Evolutionary conservation across 2,888 invertebrate genomes (phyloP), one percentile per base, ranked within the genome.

Genomic region (Drosophila anceps): DNA sequence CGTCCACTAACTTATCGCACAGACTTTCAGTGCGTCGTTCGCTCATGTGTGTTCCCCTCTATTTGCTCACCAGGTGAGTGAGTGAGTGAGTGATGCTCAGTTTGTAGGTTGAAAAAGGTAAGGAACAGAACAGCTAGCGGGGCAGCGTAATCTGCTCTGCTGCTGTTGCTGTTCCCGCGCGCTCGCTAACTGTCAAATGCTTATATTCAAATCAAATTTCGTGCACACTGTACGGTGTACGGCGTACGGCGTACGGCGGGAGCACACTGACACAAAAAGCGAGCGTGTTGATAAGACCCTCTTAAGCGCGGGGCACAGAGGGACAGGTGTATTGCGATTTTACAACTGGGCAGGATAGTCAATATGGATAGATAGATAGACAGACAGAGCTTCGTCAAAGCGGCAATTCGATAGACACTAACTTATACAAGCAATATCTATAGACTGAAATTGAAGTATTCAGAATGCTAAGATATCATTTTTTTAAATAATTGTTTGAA

Each of bases 41-140:
- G 55, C 63, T 81, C 63, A 66, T 73, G 66, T 80, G 77, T 72
- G 50, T 12, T 50, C 50, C 76, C 67, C 65, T 70, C 82, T 70
- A 81, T 79, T 79, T 78, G 66, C 79, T 81, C 81, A 57, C 85
- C 90, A 89, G 90, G 85, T 84, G 90, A 87, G 84, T 80, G 88
- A 83, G 84, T 76, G 84, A 81, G 51, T 51, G 53, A 37, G 35
- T 87, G 85, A 89, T 84, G 84, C 88, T 87, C 74, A 71, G 58
- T 73, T 76, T 69, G 70, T 83, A 69, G 82, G 82, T 79, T 76
- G 65, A 72, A 81, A 81, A 76, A 82, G 73, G 87, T 71, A 81
- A 76, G 77, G 43, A 71, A 77, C 73, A 77, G 60, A 71, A 61
- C 41, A 69, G 73, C 79, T 60, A 80, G 80, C 18, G 31, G 13